These are phyloP conservation scores for Anticlea derivata DNA, from an alignment of 2,888 invertebrate species.

Conservation along the genomic window DNA sequence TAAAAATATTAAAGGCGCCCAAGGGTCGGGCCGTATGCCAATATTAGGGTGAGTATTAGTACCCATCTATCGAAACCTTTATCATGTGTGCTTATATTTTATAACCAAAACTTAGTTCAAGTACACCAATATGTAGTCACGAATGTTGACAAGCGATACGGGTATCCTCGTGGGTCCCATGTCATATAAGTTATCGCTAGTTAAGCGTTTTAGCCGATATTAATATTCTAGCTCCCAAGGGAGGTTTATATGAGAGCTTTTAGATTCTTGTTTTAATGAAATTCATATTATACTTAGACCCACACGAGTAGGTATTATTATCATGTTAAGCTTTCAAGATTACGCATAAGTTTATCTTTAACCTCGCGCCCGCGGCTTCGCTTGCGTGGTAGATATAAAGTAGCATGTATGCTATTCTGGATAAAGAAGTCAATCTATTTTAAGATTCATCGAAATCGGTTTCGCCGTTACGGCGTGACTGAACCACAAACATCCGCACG, in stretches of 20 bases:
- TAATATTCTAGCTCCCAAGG: slow-evolving; percentile 12
- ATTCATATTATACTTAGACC: background rate
- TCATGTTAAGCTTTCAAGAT: slow-evolving; percentile 3
- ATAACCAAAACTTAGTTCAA: background rate
- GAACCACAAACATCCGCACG: too few relatives aligned
- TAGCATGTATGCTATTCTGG: too few relatives aligned
- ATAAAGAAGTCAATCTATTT: too few relatives aligned
- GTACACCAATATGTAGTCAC: slow-evolving; percentile 14
- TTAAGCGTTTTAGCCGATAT: slow-evolving; percentile 21
- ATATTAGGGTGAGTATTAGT: too few relatives aligned
- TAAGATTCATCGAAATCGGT: too few relatives aligned
- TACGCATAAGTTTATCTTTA: too few relatives aligned
- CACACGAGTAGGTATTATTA: background rate
- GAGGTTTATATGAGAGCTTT: slow-evolving; percentile 10
- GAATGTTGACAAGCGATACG: slow-evolving; percentile 32
- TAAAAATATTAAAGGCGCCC: too few relatives aligned
- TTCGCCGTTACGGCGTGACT: too few relatives aligned
- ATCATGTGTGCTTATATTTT: slow-evolving; percentile 1
- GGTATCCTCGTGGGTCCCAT: slow-evolving; percentile 21
- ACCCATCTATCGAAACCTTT: too few relatives aligned
- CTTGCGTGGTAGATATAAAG: too few relatives aligned
- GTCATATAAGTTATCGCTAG: slow-evolving; percentile 26
- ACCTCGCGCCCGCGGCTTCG: too few relatives aligned
- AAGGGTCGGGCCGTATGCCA: too few relatives aligned
- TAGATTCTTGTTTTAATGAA: slow-evolving; percentile 12